phyloP scores from a whole-genome alignment of 2,797 vertebrate species.

The Pteropus rufus region DNA sequence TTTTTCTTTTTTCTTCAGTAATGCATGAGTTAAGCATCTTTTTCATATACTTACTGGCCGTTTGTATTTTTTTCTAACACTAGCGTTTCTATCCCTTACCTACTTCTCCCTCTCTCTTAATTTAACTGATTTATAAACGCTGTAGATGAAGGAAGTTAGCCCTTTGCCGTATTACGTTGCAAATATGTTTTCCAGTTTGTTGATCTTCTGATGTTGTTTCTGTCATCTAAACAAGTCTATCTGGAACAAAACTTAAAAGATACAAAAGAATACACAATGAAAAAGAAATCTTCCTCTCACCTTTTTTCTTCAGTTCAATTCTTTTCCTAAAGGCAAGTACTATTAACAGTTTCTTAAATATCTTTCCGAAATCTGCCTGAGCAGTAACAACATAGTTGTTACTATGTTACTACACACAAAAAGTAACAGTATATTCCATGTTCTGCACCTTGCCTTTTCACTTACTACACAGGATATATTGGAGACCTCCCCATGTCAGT shows the following conservation, averaged over 20 bases:
- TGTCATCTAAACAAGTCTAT: not conserved
- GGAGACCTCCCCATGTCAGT: not conserved
- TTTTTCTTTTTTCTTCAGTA: conserved; percentile 39
- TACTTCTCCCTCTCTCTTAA: not conserved
- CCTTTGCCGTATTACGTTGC: not conserved
- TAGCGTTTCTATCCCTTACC: not conserved
- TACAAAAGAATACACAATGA: not conserved
- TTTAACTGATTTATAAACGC: conserved; percentile 21
- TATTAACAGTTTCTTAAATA: not conserved
- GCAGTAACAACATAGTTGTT: not conserved
- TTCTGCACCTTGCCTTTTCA: conserved; percentile 23
- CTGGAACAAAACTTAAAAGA: conserved; percentile 26
- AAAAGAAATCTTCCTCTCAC: not conserved
- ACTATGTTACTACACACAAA: too few species aligned
- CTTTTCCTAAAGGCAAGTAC: not conserved
- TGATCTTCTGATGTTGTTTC: conserved; percentile 32
- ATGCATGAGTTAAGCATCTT: not conserved
- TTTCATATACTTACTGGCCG: not conserved
- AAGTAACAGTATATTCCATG: not conserved
- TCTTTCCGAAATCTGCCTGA: not conserved
- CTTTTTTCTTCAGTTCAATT: conserved; percentile 12
- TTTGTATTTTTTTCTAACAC: conserved; percentile 37
- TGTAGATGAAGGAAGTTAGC: conserved; percentile 1
- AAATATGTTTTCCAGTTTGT: conserved; percentile 33
- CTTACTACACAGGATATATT: not conserved